phyloP scores from a whole-genome alignment of 2,113 vertebrate species.

The Panthera tigris region DNA sequence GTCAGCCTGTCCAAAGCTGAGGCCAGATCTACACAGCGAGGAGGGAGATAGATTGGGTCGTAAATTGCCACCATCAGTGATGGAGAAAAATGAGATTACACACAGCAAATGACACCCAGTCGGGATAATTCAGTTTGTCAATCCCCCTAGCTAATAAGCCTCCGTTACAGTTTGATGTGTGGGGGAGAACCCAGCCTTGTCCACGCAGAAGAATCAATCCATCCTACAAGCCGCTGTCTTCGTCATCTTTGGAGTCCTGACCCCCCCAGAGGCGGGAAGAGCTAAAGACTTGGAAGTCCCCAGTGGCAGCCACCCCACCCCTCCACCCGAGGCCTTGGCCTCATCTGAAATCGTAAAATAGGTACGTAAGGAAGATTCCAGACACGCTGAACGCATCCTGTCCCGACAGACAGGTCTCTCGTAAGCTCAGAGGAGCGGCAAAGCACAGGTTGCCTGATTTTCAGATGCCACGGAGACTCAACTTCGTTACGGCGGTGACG shows the following conservation, averaged over 20 bases:
- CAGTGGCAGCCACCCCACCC: background rate
- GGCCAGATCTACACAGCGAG: background rate
- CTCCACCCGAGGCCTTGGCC: background rate
- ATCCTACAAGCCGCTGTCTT: background rate
- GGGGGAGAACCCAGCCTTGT: background rate
- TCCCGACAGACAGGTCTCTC: background rate
- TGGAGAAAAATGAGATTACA: background rate
- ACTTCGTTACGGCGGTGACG: background rate
- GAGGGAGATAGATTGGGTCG: accelerated
- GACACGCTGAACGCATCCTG: background rate
- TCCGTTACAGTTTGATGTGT: background rate
- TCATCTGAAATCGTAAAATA: background rate
- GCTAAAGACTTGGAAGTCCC: background rate
- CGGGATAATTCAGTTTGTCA: background rate
- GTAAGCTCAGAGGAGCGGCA: background rate
- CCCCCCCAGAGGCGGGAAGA: background rate
- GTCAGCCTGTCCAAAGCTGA: background rate
- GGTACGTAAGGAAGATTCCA: background rate
- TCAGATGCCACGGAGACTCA: background rate
- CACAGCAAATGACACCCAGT: background rate
- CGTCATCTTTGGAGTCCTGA: background rate
- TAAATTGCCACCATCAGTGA: background rate
- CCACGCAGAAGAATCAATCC: background rate
- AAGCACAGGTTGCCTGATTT: background rate
- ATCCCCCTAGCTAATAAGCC: background rate